Percentiles rank a stretch among this genome's conserved stretches.
Conservation (phyloP, 2,113 vertebrate genomes). For the Platysteira castanea region DNA sequence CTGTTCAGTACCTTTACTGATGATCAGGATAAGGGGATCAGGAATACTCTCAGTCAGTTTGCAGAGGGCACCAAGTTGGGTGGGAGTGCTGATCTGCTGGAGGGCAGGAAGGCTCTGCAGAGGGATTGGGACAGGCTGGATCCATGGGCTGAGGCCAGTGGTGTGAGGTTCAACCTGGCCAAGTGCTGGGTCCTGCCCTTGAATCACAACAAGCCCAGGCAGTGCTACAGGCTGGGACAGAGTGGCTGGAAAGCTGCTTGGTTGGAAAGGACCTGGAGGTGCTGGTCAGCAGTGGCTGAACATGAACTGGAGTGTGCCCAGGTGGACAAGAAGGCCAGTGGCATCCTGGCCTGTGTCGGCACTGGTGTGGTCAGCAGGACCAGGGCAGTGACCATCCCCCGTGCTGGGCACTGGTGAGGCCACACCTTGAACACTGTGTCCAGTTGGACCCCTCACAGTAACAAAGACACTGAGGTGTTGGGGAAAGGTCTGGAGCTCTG, state of each 20-base stretch:
- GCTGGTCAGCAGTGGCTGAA: background rate
- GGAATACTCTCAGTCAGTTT: background rate
- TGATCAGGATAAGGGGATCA: background rate
- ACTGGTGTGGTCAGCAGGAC: background rate
- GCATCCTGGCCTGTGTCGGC: background rate
- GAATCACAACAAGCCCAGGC: background rate
- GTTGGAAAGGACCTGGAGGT: background rate
- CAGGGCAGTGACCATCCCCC: background rate
- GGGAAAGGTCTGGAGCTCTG: background rate
- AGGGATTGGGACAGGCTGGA: background rate
- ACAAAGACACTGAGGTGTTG: background rate
- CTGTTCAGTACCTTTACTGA: background rate
- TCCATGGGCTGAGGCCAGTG: fast-evolving
- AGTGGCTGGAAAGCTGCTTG: background rate
- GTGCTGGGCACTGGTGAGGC: background rate
- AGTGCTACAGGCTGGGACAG: background rate
- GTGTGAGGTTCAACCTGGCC: background rate
- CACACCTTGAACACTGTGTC: background rate
- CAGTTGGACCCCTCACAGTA: background rate
- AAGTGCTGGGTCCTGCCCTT: background rate
- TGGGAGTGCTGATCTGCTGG: background rate
- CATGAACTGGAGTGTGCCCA: fast-evolving
- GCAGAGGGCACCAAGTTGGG: background rate
- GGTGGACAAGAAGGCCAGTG: background rate
- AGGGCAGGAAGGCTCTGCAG: background rate